Percentiles rank a stretch among this genome's conserved stretches.
These are phyloP conservation scores for Sandelia bainsii DNA, from an alignment of 2,797 vertebrate species.

Conservation along the genomic window DNA sequence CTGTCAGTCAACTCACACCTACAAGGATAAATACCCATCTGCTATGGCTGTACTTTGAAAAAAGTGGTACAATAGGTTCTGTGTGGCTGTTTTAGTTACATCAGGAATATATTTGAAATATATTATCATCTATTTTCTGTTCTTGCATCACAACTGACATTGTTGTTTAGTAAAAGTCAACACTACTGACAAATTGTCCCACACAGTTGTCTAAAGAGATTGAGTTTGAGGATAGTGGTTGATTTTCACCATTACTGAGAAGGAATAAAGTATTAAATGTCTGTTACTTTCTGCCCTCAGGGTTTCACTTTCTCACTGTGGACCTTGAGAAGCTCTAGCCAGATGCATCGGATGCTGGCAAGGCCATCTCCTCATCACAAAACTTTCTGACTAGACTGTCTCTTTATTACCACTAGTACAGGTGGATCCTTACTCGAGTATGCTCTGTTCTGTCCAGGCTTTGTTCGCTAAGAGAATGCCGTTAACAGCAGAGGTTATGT, in stretches of 20 bases:
- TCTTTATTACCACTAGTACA: constrained; percentile 68
- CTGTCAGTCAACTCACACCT: constrained; percentile 81
- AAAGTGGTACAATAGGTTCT: constrained; percentile 54
- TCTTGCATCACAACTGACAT: constrained; percentile 50
- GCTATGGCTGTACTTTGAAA: constrained; percentile 62
- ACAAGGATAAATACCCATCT: constrained; percentile 79
- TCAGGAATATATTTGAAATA: constrained; percentile 55
- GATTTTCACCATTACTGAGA: constrained; percentile 40
- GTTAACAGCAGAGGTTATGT: constrained; percentile 72
- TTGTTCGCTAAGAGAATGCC: constrained; percentile 44
- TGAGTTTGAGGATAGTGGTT: constrained; percentile 29
- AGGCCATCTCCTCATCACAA: constrained; percentile 42
- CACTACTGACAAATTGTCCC: constrained; percentile 63
- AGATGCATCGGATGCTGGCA: constrained; percentile 81
- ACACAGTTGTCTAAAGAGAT: constrained; percentile 39
- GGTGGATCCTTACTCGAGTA: constrained; percentile 73
- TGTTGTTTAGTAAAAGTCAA: constrained; percentile 45
- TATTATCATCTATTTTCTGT: constrained; percentile 31
- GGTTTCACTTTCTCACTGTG: constrained; percentile 51
- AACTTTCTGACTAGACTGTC: constrained; percentile 70
- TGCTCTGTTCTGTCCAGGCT: constrained; percentile 38
- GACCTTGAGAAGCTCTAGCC: constrained; percentile 76
- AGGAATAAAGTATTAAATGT: constrained; percentile 49
- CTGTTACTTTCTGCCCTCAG: constrained; percentile 40
- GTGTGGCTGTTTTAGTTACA: constrained; percentile 61